Percentiles rank a stretch among this genome's conserved stretches.
These are phyloP conservation scores for Bucorvus abyssinicus DNA, from an alignment of 2,797 vertebrate genomes.

Conservation along the genomic window DNA sequence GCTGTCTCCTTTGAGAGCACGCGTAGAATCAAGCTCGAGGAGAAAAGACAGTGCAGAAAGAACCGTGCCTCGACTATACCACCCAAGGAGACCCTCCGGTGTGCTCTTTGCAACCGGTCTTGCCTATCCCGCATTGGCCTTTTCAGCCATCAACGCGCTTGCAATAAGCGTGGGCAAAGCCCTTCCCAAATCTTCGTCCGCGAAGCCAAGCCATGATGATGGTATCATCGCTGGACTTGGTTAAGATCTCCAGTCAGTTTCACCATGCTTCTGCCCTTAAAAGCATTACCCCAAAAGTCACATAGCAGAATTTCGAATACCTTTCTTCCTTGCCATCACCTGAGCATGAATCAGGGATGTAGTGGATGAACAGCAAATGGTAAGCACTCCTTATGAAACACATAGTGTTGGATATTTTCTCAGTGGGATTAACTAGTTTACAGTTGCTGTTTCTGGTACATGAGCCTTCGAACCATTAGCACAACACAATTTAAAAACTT, in stretches of 20 bases:
- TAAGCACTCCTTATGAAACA: background rate
- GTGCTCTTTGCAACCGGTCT: too few species aligned
- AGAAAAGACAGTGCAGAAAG: too few species aligned
- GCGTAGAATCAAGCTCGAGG: too few species aligned
- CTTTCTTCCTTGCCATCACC: background rate
- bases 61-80: too few species aligned
- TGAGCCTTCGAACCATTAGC: background rate
- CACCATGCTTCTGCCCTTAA: background rate
- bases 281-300: background rate
- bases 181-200: too few species aligned
- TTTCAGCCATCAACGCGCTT: too few species aligned
- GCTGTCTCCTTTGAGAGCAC: too few species aligned
- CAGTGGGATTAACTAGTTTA: background rate
- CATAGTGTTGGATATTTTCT: background rate
- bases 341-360: background rate
- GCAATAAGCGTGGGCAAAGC: too few species aligned
- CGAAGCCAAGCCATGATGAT: too few species aligned
- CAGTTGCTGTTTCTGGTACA: background rate
- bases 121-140: too few species aligned
- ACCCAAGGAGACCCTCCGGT: too few species aligned
- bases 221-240: background rate
- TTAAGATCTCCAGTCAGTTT: background rate
- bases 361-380: background rate
- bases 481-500: background rate
- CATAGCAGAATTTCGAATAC: background rate